These are phyloP conservation scores for Oscheius sp. DNA, from an alignment of 2,888 invertebrate genomes.

Conservation along the genomic window DNA sequence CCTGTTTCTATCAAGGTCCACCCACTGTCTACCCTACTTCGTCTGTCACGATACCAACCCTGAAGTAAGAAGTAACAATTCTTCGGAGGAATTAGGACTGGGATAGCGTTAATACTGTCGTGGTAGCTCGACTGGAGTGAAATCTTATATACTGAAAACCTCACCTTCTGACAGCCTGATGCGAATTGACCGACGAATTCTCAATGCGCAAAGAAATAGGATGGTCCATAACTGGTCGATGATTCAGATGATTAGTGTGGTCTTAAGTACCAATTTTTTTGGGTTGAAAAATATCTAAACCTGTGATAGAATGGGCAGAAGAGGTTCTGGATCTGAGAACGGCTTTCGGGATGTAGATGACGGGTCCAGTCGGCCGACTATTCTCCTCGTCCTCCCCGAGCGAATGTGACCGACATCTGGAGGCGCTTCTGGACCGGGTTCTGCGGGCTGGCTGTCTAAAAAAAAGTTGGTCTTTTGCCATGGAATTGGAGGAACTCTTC, in stretches of 20 bases:
- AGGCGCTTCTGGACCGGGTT: slow-evolving; percentile 46
- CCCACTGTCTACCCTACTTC: no score
- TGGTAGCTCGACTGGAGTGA: no score
- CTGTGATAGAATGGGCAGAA: slow-evolving; percentile 1
- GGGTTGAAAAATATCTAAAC: background rate
- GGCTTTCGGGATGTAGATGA: background rate
- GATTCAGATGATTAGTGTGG: background rate
- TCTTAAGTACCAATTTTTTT: background rate
- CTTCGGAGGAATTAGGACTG: no score
- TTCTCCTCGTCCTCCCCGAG: background rate
- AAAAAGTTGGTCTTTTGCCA: background rate
- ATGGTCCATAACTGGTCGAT: background rate
- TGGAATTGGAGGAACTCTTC: background rate
- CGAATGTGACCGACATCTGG: slow-evolving; percentile 42
- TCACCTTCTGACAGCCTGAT: background rate
- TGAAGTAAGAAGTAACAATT: no score
- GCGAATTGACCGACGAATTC: background rate
- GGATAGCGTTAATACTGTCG: no score
- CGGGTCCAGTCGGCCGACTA: background rate
- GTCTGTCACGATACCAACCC: no score
- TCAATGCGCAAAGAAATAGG: background rate
- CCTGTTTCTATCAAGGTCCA: slow-evolving; percentile 39
- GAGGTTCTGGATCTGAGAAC: background rate
- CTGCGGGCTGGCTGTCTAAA: slow-evolving; percentile 8
- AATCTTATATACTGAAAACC: no score